phyloP scores from a whole-genome alignment of 92 coral and sea anemone genomes.

The Porites lobata region DNA sequence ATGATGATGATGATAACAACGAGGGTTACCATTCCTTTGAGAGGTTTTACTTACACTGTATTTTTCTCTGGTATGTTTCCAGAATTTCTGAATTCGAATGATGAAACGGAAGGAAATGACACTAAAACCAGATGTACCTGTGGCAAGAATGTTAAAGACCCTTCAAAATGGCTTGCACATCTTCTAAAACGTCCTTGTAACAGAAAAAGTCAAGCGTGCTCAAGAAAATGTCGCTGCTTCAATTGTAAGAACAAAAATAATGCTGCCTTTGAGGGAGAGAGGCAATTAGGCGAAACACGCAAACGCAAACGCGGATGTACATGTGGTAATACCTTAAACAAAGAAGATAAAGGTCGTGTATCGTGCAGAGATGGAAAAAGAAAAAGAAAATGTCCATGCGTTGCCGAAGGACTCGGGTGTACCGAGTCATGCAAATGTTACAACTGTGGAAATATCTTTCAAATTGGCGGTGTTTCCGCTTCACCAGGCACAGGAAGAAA shows the following conservation, averaged over 20 bases:
- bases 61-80: too few species aligned
- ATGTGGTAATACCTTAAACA: neutral
- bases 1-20: too few species aligned
- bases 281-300: neutral
- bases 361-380: slow-evolving; percentile 56
- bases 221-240: slow-evolving; percentile 47
- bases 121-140: slow-evolving; percentile 44
- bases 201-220: slow-evolving; percentile 14
- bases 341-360: too few species aligned
- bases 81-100: neutral
- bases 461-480: too few species aligned
- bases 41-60: too few species aligned
- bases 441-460: too few species aligned
- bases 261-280: neutral
- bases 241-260: slow-evolving; percentile 34
- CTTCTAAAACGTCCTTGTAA: slow-evolving; percentile 49
- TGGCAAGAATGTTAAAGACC: slow-evolving; percentile 50
- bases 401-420: slow-evolving; percentile 51
- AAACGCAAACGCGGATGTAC: neutral
- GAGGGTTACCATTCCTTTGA: too few species aligned
- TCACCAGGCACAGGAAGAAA: too few species aligned
- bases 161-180: slow-evolving; percentile 21
- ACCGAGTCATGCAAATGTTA: slow-evolving; percentile 36
- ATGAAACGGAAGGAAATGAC: neutral
- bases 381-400: slow-evolving; percentile 62